These are phyloP conservation scores for Drosophila buzzatii DNA, from an alignment of 2,888 invertebrate species.

Conservation along the genomic window DNA sequence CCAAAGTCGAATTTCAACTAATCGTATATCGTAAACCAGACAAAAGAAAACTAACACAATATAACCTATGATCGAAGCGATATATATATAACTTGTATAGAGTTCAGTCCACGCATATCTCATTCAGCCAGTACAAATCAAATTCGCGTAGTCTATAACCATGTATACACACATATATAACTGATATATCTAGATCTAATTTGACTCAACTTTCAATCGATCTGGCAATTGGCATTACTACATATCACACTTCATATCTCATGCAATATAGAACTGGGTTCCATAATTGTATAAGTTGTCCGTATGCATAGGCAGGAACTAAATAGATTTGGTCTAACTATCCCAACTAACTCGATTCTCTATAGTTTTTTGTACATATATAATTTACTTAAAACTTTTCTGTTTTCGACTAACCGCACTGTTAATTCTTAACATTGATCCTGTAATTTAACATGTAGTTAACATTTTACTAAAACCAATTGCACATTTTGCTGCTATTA, in stretches of 20 bases:
- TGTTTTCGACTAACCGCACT: slow-evolving; percentile 2
- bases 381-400: background rate
- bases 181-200: background rate
- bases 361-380: background rate
- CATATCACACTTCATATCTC: slow-evolving; percentile 44
- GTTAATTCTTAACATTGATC: slow-evolving; percentile 8
- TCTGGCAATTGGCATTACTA: slow-evolving; percentile 31
- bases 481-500: slow-evolving; percentile 20
- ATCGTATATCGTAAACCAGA: slow-evolving; percentile 38
- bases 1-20: slow-evolving; percentile 73
- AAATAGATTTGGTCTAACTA: slow-evolving; percentile 3
- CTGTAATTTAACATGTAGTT: slow-evolving; percentile 7
- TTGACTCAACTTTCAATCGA: slow-evolving; percentile 11
- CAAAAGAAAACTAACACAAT: slow-evolving; percentile 24
- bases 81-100: slow-evolving; percentile 32
- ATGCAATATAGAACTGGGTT: slow-evolving; percentile 3
- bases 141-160: slow-evolving; percentile 18
- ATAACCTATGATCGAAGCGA: slow-evolving; percentile 23
- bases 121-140: slow-evolving; percentile 26
- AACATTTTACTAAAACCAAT: slow-evolving; percentile 1
- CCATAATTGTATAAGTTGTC: slow-evolving; percentile 2
- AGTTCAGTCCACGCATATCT: slow-evolving; percentile 49
- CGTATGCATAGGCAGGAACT: slow-evolving; percentile 27
- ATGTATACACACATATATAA: background rate
- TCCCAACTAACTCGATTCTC: background rate